These are phyloP conservation scores for Enoplolaimus lenunculus DNA, from an alignment of 2,888 invertebrate genomes.

Conservation along the genomic window DNA sequence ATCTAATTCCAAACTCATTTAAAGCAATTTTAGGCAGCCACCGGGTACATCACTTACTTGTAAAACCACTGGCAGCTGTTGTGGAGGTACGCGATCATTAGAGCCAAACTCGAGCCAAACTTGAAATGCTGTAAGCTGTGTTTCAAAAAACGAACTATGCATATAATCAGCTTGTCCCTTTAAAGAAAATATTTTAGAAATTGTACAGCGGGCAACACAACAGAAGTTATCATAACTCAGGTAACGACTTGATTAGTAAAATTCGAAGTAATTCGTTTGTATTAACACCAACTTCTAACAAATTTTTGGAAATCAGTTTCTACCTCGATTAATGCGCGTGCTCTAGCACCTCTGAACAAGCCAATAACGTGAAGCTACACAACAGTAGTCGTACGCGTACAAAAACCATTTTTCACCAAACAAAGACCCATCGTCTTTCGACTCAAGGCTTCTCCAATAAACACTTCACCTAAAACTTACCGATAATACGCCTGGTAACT, in stretches of 20 bases:
- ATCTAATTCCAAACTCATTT: too few species aligned
- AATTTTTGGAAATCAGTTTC: too few species aligned
- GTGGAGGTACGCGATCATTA: slow-evolving; percentile 64
- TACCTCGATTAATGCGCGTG: too few species aligned
- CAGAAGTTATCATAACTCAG: too few species aligned
- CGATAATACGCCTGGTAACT: slow-evolving; percentile 2
- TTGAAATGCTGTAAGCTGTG: slow-evolving; percentile 92
- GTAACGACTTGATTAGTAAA: too few species aligned
- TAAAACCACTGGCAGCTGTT: slow-evolving; percentile 88
- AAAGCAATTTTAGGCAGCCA: too few species aligned
- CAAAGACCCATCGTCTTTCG: background rate
- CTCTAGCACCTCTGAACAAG: too few species aligned
- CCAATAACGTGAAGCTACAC: too few species aligned
- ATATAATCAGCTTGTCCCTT: slow-evolving; percentile 25
- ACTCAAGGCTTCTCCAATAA: too few species aligned
- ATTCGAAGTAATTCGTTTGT: too few species aligned
- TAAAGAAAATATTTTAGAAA: background rate
- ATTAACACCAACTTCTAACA: too few species aligned
- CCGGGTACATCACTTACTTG: slow-evolving; percentile 52
- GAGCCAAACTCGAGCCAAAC: slow-evolving; percentile 67
- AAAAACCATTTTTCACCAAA: slow-evolving; percentile 3
- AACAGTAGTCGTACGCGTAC: background rate
- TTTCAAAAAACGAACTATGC: slow-evolving; percentile 85
- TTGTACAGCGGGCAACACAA: too few species aligned
- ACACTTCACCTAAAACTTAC: background rate